Evolutionary conservation across 1,140 invertebrate species (phyloP), one percentile per base, ranked within the genome.

Genomic region (Nasonia longicornis): DNA sequence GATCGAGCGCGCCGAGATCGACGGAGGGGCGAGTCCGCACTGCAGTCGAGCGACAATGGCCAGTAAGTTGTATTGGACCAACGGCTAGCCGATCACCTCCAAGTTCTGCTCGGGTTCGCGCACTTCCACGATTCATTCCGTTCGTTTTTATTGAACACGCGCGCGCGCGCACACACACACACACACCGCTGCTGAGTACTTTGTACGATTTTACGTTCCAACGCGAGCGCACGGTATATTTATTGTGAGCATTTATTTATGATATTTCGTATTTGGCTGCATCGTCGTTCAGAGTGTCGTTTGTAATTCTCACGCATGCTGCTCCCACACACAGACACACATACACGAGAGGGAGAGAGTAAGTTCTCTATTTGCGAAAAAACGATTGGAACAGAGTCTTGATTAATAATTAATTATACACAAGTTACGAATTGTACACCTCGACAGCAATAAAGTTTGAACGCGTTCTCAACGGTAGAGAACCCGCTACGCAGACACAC

Each of bases 241-340:
- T 72, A 81, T 77, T 77, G 48, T 77, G 72, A 77, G 29, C 74
- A 81, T 81, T 81, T 81, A 81, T 81, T 81, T 81, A 81, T 81
- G 74, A 81, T 81, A 81, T 81, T 81, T 81, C 74, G 74, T 77
- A 81, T 81, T 81, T 81, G 73, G 45, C 26, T 26, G 26, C 45
- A 81, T 76, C 67, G 26, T 64, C 66, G 69, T 72, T n/a, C 3
- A 14, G 35, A 71, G 73, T 81, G 80, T 77, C 66, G 52, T 75
- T 70, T 38, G 45, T 26, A 26, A 26, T 81, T 81, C 42, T 58
- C 35, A 75, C 29, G 38, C 35, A 71, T n/a, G 63, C 0, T 64
- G 7, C 38, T 26, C 29, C n/a, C 20, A 31, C 22, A 22, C 31
- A n/a, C 38, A 31, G 4, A 66, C 12, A 12, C 8, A 58, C 6